Percentiles rank a stretch among this genome's conserved stretches.
phyloP scores from a whole-genome alignment of 2,113 vertebrate genomes.

The Petromus typicus region DNA sequence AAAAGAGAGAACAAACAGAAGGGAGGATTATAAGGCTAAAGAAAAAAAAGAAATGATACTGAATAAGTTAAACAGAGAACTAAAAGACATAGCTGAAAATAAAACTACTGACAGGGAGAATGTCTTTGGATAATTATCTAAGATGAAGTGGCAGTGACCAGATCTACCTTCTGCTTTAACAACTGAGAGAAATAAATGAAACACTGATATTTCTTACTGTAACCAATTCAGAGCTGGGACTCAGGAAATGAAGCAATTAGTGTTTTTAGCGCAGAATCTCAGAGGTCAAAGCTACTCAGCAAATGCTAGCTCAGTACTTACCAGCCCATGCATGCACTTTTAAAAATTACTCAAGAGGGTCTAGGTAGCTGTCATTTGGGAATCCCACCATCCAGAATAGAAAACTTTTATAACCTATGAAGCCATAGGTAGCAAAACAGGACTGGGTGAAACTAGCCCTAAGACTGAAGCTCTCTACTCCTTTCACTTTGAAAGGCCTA shows the following conservation, averaged over 20 bases:
- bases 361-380: not conserved
- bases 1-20: not conserved
- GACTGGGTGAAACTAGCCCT: not conserved
- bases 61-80: not conserved
- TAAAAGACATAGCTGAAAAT: not conserved
- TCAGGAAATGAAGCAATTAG: not conserved
- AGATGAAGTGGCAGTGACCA: not conserved
- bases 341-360: not conserved
- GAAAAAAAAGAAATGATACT: not conserved
- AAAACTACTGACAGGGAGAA: not conserved
- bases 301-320: not conserved
- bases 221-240: not conserved
- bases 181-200: not conserved
- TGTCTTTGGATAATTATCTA: not conserved
- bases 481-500: not conserved
- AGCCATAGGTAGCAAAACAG: not conserved
- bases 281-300: not conserved
- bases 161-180: conserved; percentile 12
- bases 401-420: not conserved
- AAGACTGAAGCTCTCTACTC: not conserved
- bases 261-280: not conserved
- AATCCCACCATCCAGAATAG: not conserved
- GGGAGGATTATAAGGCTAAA: not conserved
- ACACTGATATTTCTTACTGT: not conserved
- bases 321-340: not conserved